Base-by-base conservation (phyloP, 2,797 vertebrate species). In the Melopsittacus undulatus region DNA sequence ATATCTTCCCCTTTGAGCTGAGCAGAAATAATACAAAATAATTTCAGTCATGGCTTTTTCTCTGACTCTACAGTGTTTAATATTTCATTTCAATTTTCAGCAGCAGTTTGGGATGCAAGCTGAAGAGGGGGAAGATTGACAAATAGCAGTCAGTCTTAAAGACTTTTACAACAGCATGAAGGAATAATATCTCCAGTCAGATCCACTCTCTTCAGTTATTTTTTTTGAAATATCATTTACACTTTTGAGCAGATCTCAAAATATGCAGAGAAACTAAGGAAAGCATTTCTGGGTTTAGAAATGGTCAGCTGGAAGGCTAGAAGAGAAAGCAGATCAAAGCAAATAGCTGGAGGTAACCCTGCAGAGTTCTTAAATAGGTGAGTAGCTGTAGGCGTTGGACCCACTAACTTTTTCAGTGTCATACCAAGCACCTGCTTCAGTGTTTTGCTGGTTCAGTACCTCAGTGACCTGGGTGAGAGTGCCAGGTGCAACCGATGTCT, bases 401-500 rank as follows among this genome's bases (percentile, higher is more conserved):
- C 20, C 11, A 5, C 7, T 83, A 49, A 26, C 4, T 16, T 80
- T 76, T 70, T 57, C 45, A 40, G 72, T 46, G 69, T 72, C 23
- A 6, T 72, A 23, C 38, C 19, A 76, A 56, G 34, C 72, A 78
- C 27, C 23, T 49, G 5, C 70, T 74, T 8, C 32, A 48, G 66
- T 59, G 66, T 49, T 87, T 83, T 59, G 9, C 62, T 78, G 30
- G 42, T 61, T 92, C 66, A 16, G 27, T 83, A 23, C 38, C 45
- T 68, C 1, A 0, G 23, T 91, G 91, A 88, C 45, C 46, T 73
- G 56, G 23, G 43, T 70, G 69, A 73, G 80, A 54, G 38, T 10
- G 2, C 67, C 56, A 49, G n/a, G 36, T 82, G n/a, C 1, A 3
- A 59, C 57, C 0, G 0, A 4, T 42, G 23, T 42, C 51, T 68